Evolutionary conservation across 2,888 invertebrate genomes (phyloP), one percentile per base, ranked within the genome.

Genomic region (Hirtodrosophila histrioides): DNA sequence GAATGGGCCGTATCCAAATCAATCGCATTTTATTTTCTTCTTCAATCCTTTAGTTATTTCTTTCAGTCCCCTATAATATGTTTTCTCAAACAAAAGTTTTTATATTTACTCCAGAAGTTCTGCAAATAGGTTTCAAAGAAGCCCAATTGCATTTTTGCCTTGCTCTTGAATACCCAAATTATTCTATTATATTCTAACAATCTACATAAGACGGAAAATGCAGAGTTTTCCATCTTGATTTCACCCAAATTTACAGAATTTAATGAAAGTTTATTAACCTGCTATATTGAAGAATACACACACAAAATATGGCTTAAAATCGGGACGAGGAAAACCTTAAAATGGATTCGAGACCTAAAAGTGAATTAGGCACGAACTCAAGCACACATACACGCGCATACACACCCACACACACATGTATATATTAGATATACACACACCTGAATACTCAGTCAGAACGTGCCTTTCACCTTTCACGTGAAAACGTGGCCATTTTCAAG

Each of bases 381-480:
- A 35, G 24, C 43, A 40, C 35, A 50, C 24, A 56, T 24, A 57
- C 12, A 55, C 7, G 41, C 7, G 43, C 3, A 53, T 4, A 40
- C n/a, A 12, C n/a, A 49, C 4, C 37, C 12, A 12, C 29, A 36
- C 24, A 33, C 17, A 39, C 12, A 63, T n/a, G 3, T 12, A 51
- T 9, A 35, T 11, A 46, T 17, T 5, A 53, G 8, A 2, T 35
- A 35, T 11, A 46, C 9, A 49, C 24, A 41, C n/a, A 43, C 29
- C 37, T 48, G 23, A 27, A 29, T 39, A 49, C 45, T 11, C 6
- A 10, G 8, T 10, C 4, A 33, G 55, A 78, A 80, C 76, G 76
- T 82, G 83, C 66, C 87, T 86, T 81, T 81, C 85, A 81, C 81
- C 81, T 81, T 81, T 81, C 79, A 87, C 83, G 75, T 82, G 69